Percentiles rank a stretch among this genome's conserved stretches.
Conservation (phyloP, 2,797 vertebrate genomes). For the Iguana delicatissima region DNA sequence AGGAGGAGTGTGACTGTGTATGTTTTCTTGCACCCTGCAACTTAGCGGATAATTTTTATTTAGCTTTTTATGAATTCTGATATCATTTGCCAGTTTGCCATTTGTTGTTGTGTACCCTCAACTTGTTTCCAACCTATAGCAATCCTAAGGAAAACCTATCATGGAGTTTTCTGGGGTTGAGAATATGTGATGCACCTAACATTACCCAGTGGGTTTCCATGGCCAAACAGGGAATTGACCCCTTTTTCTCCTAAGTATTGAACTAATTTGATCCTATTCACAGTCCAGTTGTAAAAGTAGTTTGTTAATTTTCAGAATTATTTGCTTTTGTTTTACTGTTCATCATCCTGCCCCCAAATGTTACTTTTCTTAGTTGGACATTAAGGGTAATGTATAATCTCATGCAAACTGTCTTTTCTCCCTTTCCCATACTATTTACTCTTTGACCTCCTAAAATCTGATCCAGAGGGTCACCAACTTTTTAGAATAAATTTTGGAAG, state of each 20-base stretch:
- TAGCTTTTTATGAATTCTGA: not conserved
- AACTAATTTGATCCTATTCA: not conserved
- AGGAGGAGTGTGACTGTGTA: no score
- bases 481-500: not conserved
- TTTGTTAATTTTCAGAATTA: not conserved
- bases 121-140: no score
- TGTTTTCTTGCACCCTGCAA: not conserved
- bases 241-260: not conserved
- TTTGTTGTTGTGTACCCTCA: no score
- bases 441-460: not conserved
- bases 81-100: not conserved
- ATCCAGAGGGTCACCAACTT: no score
- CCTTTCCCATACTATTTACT: not conserved
- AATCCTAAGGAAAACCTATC: no score
- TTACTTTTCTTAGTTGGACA: not conserved
- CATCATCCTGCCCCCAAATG: no score
- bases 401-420: not conserved
- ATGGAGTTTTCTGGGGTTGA: no score
- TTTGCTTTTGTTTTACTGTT: no score
- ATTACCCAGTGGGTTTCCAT: no score
- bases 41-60: not conserved
- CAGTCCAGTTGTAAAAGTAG: not conserved
- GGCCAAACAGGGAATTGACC: no score
- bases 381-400: not conserved
- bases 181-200: no score